Conservation (phyloP, 2,797 vertebrate genomes). For the Fundulus diaphanus region DNA sequence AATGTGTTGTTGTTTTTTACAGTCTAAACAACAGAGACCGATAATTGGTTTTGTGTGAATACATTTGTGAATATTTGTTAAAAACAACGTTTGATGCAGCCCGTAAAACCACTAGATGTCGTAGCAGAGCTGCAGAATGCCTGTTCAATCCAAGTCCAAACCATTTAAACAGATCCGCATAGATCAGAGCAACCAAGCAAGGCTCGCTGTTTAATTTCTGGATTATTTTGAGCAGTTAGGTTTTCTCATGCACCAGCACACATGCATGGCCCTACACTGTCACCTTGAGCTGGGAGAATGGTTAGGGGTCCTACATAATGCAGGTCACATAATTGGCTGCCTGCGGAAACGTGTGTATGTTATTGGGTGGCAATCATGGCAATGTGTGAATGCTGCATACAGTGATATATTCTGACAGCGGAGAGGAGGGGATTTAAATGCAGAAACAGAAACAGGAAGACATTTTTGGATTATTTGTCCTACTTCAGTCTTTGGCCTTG, state of each 20-base stretch:
- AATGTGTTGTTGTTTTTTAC: neutral
- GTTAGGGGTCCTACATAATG: neutral
- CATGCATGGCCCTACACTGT: neutral
- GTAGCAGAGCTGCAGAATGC: neutral
- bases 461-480: neutral
- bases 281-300: neutral
- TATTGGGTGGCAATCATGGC: neutral
- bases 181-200: neutral
- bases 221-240: neutral
- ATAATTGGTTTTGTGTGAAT: neutral
- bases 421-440: neutral
- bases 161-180: neutral
- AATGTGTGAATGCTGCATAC: neutral
- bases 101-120: slow-evolving; percentile 2
- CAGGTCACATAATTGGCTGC: neutral
- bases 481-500: neutral
- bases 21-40: neutral
- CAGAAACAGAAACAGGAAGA: neutral
- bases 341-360: neutral
- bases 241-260: neutral
- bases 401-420: neutral
- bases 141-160: neutral
- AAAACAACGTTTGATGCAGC: neutral
- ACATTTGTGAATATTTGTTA: neutral
- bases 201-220: neutral